Base-by-base conservation (phyloP, 2,888 invertebrate genomes). In the Ptychoptera albimana region DNA sequence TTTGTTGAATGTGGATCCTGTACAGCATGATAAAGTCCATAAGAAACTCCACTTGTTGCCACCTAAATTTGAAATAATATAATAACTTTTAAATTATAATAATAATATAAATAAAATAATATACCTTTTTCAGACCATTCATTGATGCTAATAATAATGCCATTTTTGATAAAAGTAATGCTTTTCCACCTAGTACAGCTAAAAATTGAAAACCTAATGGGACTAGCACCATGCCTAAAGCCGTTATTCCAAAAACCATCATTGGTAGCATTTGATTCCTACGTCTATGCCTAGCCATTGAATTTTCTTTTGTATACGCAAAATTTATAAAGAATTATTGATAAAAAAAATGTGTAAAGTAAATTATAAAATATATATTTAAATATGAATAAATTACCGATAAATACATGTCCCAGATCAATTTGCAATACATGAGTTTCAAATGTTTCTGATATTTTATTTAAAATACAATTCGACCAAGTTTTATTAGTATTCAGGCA, bases 201-300 rank as follows among this genome's bases (percentile, higher is more conserved):
- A 87, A 69, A 60, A 87, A 80, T 60, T 87, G 85, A 59, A 87
- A 87, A 11, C 85, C 86, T 75, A 86, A 77, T 0, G 86, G 86
- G 11, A 86, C 69, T 1, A 86, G 59, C 4, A 86, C 76, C 59
- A 83, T 76, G 1, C 82, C 80, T 56, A 86, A 74, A 12, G 84
- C 76, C 29, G 85, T 72, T 13, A 83, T 66, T 1, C 82, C 84
- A 56, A 84, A 83, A 70, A 85, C 77, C 74, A 86, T 75, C 64
- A 84, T 73, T 0, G 82, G 78, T 64, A 82, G 71, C 72, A 84
- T 76, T 39, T 77, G 75, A 44, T 76, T 71, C 6, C 76, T 71
- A 30, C 76, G 71, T 1, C 76, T 72, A 36, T 77, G 71, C 39
- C 66, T 67, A 56, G 66, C 62, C 63, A 57, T 2, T 55, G 16